Base-by-base conservation (phyloP, 2,797 vertebrate species). In the Scolopax bukidnonensis region DNA sequence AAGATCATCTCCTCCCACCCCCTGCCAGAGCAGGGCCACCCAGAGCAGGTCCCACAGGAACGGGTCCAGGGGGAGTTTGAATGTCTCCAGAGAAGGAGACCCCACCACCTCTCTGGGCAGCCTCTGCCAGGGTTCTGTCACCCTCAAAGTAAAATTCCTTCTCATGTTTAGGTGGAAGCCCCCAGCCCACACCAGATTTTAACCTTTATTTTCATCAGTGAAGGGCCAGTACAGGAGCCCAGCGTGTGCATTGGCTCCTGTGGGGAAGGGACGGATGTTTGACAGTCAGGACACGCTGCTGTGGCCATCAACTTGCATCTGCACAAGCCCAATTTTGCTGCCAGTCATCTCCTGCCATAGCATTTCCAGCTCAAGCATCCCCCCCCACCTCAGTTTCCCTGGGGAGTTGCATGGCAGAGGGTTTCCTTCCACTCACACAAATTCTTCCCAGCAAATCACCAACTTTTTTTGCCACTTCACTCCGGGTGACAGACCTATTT, bases 181-280 rank as follows among this genome's bases (percentile, higher is more conserved):
- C n/a, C 48, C 13, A 11, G 18, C 47, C 15, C 36, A 1, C 4
- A 5, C n/a, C 53, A 32, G n/a, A 45, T 5, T 69, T 61, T 28
- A 69, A 10, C 25, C 25, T 5, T 7, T 4, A 18, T 68, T 50
- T 78, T 23, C 73, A 33, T 41, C 27, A 2, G 8, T 4, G 27
- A 30, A 0, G 3, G 36, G 27, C 32, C 2, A 3, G 17, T 20
- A 6, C 16, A 15, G 43, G n/a, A 40, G 32, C 47, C 36, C 71
- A 13, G 32, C 1, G 0, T 1, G 6, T 16, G 16, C 24, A 1
- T 9, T 9, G 60, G 43, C 50, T 45, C n/a, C 43, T 1, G 12
- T 4, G 24, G 27, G 50, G 27, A 36, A 41, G 56, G 50, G 28
- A 15, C 27, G 4, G 48, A 23, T 19, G 8, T 24, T 5, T 47